phyloP scores from a whole-genome alignment of 2,888 invertebrate genomes.

The Aphidoletes aphidimyza region DNA sequence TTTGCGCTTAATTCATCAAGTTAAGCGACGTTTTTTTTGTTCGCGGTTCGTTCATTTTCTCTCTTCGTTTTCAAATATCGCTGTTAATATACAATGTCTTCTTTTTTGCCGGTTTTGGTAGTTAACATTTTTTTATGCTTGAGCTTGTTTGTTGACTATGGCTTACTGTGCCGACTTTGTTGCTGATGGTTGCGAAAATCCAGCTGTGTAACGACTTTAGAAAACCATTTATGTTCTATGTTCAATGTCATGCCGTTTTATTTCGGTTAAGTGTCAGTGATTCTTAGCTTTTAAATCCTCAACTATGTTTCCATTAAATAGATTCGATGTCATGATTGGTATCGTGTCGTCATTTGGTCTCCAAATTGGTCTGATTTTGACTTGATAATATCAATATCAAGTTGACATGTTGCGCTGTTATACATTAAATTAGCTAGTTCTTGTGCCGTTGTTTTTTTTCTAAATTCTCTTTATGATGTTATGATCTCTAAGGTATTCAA shows the following conservation, averaged over 20 bases:
- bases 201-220: background rate
- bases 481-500: too few species aligned
- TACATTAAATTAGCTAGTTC: too few species aligned
- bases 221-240: background rate
- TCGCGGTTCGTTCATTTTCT: background rate
- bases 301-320: background rate
- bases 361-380: too few species aligned
- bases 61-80: background rate
- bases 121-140: background rate
- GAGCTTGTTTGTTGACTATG: too few species aligned
- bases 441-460: background rate
- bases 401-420: too few species aligned
- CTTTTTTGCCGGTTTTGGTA: too few species aligned
- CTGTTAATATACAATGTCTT: too few species aligned
- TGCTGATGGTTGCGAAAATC: background rate
- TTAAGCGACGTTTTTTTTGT: too few species aligned
- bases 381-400: too few species aligned
- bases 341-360: background rate
- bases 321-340: background rate
- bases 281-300: background rate
- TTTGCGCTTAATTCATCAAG: background rate
- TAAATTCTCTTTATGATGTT: background rate
- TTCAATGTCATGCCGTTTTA: background rate
- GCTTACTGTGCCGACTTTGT: too few species aligned
- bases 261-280: background rate